A percentile compares a stretch with the other conserved stretches of the same genome.
phyloP scores from a whole-genome alignment of 1,140 invertebrate genomes.

The Spodoptera litura region DNA sequence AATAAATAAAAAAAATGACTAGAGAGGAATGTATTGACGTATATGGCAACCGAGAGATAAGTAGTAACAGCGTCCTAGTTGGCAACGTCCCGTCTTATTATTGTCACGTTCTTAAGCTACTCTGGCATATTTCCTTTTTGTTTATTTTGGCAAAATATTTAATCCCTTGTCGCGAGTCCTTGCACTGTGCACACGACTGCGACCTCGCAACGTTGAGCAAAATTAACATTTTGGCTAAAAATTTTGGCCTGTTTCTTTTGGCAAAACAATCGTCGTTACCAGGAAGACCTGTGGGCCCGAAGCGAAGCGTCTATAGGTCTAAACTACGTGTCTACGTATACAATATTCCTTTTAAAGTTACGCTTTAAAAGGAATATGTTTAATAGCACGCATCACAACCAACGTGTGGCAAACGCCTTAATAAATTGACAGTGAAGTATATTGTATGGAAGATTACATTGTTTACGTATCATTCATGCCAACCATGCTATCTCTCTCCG shows the following conservation, averaged over 20 bases:
- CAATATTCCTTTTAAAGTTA: conserved; percentile 67
- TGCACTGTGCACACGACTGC: not conserved
- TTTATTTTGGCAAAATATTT: conserved; percentile 54
- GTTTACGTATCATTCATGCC: conserved; percentile 76
- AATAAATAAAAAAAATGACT: conserved; percentile 76
- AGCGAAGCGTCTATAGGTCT: conserved; percentile 83
- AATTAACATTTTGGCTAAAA: conserved; percentile 71
- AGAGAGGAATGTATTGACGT: conserved; percentile 79
- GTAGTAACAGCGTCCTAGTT: conserved; percentile 68
- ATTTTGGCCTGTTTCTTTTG: conserved; percentile 73
- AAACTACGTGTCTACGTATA: conserved; percentile 80
- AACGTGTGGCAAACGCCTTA: conserved; percentile 81
- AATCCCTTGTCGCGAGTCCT: conserved; percentile 16
- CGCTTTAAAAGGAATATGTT: conserved; percentile 66
- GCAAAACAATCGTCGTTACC: conserved; percentile 71
- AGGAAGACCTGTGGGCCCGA: conserved; percentile 79
- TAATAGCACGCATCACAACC: conserved; percentile 84
- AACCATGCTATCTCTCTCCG: conserved; percentile 63
- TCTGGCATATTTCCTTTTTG: conserved; percentile 59
- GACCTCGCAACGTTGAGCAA: conserved; percentile 70
- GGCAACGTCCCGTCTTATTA: conserved; percentile 76
- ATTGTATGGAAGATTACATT: conserved; percentile 73
- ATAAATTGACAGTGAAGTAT: conserved; percentile 81
- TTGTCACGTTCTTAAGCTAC: conserved; percentile 82
- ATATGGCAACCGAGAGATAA: conserved; percentile 69